A percentile compares a stretch with the other conserved stretches of the same genome.
Conservation (phyloP, 2,797 vertebrate species). For the Setipinna tenuifilis region DNA sequence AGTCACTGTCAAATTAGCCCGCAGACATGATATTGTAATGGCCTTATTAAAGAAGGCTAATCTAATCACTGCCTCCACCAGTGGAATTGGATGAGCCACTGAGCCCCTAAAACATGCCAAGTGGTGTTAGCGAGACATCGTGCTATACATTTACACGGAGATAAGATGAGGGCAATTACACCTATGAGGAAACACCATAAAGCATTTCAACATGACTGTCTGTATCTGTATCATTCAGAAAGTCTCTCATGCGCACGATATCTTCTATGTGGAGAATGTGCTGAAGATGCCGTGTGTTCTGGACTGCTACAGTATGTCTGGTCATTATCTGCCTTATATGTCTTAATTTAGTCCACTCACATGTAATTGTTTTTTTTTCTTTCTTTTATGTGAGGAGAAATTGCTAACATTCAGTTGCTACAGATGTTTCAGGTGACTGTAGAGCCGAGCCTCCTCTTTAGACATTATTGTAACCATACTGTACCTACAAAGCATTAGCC, state of each 20-base stretch:
- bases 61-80: neutral
- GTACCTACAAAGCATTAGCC: neutral
- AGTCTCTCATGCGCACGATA: neutral
- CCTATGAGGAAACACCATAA: neutral
- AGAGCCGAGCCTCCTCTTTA: neutral
- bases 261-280: neutral
- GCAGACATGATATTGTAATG: slow-evolving; percentile 24
- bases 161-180: neutral
- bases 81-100: neutral
- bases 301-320: too few relatives aligned
- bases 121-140: neutral
- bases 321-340: too few relatives aligned
- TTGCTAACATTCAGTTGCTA: neutral
- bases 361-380: too few relatives aligned
- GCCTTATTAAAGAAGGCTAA: slow-evolving; percentile 16
- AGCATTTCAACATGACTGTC: neutral
- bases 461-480: neutral
- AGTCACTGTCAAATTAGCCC: slow-evolving; percentile 17
- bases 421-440: neutral
- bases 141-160: neutral
- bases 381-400: too few relatives aligned
- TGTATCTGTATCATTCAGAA: neutral
- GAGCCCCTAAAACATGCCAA: neutral
- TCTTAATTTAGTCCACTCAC: too few relatives aligned
- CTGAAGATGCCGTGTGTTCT: neutral